Base-by-base conservation (phyloP, 2,888 invertebrate species). In the Cetonia aurata region DNA sequence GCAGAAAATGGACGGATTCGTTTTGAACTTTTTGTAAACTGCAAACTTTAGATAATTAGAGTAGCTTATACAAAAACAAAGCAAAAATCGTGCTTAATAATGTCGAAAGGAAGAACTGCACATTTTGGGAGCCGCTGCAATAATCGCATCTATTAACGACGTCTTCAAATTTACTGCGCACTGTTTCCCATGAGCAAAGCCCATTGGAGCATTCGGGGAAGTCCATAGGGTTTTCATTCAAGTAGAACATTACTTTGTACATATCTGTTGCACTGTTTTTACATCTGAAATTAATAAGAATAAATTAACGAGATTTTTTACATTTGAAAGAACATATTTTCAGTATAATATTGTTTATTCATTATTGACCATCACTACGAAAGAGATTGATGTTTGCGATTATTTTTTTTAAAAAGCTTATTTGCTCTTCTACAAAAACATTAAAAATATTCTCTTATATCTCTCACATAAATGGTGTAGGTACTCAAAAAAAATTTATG, bases 121-220 rank as follows among this genome's bases (percentile, higher is more conserved):
- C 12, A 13, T 53, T 69, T 44, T 33, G 44, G n/a, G 71, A 52
- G 8, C 73, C 72, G 60, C 85, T 86, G 77, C 91, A 92, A 75
- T 88, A 88, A 37, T 89, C 84, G 77, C 92, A 92, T 13, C 85
- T 85, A 19, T 87, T 85, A 2, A 87, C 86, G 0, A 89, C 79
- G 0, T 86, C 82, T 1, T 87, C 86, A 73, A 90, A 90, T 70
- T 87, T 88, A 13, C 87, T 85, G 77, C 90, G 88, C 6, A 95
- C 85, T 19, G 88, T 87, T 0, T 89, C 87, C 93, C 93, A 93
- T 74, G 91, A 89, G 84, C 95, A 95, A 0, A 94, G 88, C 0
- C 94, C 94, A 0, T 92, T 92, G 8, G 89, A 86, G 80, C 95
- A 95, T n/a, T 81, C 82, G 0, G 90, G 88, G 48, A 92, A 83